Base-by-base conservation (phyloP, 2,888 invertebrate genomes). In the Lomographa bimaculata region DNA sequence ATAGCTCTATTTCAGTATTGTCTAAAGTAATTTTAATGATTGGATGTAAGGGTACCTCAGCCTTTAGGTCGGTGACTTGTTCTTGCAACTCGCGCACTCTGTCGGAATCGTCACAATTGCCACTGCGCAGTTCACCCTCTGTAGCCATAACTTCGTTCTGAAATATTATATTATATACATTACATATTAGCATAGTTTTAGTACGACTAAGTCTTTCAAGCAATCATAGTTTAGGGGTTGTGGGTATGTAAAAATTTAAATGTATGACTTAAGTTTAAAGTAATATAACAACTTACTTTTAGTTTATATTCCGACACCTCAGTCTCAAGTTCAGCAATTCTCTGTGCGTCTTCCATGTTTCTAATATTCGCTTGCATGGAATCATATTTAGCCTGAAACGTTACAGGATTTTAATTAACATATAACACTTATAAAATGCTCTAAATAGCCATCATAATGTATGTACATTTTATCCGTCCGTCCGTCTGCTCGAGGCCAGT, bases 61-160 rank as follows among this genome's bases (percentile, higher is more conserved):
- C 96, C 86, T 96, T 96, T 16, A 98, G 91, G 78, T 97, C 97
- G 18, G 95, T 96, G 50, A 98, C 94, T 81, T 96, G 96, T 80
- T 97, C 97, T 79, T 97, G 97, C 47, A 98, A 90, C 60, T 97
- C 97, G 43, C 96, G 93, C 11, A 96, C 95, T 63, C 94, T 92
- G 54, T 97, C 97, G 32, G 94, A 94, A 66, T 96, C 96, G 46
- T 95, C 96, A 60, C 36, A 37, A 23, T 95, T 91, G 77, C 95
- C 96, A 58, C 94, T 95, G 46, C 96, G 92, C 33, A 98, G 90
- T 79, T 97, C 97, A 2, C 97, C 97, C 76, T 97, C 97, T 0
- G 98, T 96, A 11, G 96, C 92, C 91, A 98, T 95, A 82, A 98
- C 98, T 78, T 98, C 97, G 75, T 97, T 97, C 97, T 98, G 76